Evolutionary conservation across 2,113 vertebrate genomes (phyloP), one percentile per base, ranked within the genome.

Genomic region (Cygnus atratus): DNA sequence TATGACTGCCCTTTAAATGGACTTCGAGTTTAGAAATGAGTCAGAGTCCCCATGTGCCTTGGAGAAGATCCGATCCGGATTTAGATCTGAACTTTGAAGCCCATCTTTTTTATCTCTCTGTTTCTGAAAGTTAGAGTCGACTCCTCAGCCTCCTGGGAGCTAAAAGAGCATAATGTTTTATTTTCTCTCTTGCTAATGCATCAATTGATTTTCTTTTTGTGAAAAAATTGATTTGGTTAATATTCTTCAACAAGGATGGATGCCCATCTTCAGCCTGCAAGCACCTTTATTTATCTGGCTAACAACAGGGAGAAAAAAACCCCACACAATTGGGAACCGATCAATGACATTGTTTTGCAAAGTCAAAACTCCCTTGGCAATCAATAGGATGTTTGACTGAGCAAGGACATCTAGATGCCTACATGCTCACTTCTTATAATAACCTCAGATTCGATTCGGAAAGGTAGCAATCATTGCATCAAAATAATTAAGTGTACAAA

Each of bases 31-130:
- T 86, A 88, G 92, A 91, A 92, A 94, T 95, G 74, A 95, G 82
- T 93, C 93, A 94, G 75, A 94, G 67, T 71, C 63, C 71, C 75
- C 88, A 43, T 9, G 50, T 80, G 88, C 57, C 87, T 90, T 71
- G 72, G 55, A 94, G 78, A 90, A 90, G 92, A 88, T 96, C 92
- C 0, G 8, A 88, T 86, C 67, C 0, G 0, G 85, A 95, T 90
- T 96, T 94, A 96, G 87, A 94, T 37, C 25, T 94, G 84, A 96
- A 96, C 96, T 96, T 95, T 80, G 95, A 52, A 44, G 31, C 73
- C 17, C n/a, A 83, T 83, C 37, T 70, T 90, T 93, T 79, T 83
- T 59, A 59, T 86, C 84, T 86, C 76, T 90, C 70, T 86, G 16
- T 54, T 83, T 91, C 85, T 86, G 82, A 93, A 80, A 85, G 59